Conservation (phyloP, 2,888 invertebrate species). For the Tenthredo distinguenda region DNA sequence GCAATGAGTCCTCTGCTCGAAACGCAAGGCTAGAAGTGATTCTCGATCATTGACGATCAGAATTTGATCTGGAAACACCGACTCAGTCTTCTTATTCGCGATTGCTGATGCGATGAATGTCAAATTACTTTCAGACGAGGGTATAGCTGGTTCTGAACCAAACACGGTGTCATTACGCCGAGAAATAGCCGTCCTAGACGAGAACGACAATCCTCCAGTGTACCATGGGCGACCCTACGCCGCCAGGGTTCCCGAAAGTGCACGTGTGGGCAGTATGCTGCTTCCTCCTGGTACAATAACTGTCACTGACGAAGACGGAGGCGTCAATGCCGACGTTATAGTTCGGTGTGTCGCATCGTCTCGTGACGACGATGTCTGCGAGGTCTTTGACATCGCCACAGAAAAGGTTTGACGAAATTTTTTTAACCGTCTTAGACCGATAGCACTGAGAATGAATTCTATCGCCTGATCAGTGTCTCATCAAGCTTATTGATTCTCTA, state of each 20-base stretch:
- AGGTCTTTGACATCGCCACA: slow-evolving; percentile 84
- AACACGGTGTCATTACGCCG: slow-evolving; percentile 89
- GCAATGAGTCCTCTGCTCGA: background rate
- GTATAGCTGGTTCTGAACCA: slow-evolving; percentile 85
- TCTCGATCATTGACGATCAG: background rate
- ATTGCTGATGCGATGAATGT: background rate
- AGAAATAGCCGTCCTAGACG: slow-evolving; percentile 88
- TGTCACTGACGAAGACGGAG: slow-evolving; percentile 87
- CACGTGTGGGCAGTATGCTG: slow-evolving; percentile 83
- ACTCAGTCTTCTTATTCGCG: background rate
- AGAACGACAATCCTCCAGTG: slow-evolving; percentile 89
- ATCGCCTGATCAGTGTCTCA: slow-evolving; percentile 1
- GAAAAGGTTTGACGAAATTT: slow-evolving; percentile 80
- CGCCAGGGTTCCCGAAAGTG: slow-evolving; percentile 85
- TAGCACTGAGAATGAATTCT: background rate
- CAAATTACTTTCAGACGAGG: slow-evolving; percentile 81
- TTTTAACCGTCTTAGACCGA: background rate
- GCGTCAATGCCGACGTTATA: slow-evolving; percentile 85
- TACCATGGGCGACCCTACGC: slow-evolving; percentile 88
- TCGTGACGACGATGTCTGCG: slow-evolving; percentile 85
- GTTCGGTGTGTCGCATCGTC: slow-evolving; percentile 83
- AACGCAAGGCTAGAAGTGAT: background rate
- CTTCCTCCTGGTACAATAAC: slow-evolving; percentile 81
- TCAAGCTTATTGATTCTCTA: slow-evolving; percentile 60
- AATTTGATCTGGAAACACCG: background rate